A percentile compares a stretch with the other conserved stretches of the same genome.
These are phyloP conservation scores for Maniola jurtina DNA, from an alignment of 1,140 invertebrate species.

Conservation along the genomic window DNA sequence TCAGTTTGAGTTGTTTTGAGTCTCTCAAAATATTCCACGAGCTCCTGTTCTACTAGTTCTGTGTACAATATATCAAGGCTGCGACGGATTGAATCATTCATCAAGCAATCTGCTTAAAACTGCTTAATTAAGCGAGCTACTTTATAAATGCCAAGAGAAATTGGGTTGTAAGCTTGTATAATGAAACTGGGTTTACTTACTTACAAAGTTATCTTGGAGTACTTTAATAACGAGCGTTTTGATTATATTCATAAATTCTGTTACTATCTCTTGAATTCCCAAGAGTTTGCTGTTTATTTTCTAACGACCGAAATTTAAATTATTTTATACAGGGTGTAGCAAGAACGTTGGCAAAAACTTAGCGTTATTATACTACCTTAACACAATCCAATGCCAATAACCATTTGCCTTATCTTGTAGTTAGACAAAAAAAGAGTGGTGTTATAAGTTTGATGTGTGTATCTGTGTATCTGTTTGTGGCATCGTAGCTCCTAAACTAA, in stretches of 20 bases:
- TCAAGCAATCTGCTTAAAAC: constrained; percentile 11
- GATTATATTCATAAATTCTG: not conserved
- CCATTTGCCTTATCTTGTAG: no score
- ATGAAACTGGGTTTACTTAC: not conserved
- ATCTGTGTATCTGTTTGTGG: no score
- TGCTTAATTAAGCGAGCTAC: constrained; percentile 18
- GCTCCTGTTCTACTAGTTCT: not conserved
- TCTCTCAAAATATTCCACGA: not conserved
- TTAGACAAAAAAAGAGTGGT: no score
- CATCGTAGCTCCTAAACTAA: no score
- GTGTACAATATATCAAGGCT: constrained; percentile 6
- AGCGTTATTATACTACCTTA: no score
- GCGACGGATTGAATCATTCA: constrained; percentile 17
- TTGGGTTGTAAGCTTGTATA: constrained; percentile 12
- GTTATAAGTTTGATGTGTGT: no score
- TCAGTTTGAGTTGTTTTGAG: no score
- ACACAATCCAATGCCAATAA: no score
- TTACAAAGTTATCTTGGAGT: not conserved
- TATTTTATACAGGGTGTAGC: no score
- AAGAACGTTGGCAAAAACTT: no score
- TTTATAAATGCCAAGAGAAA: constrained; percentile 11
- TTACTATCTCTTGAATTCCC: not conserved
- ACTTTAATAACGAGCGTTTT: constrained; percentile 8
- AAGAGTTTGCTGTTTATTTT: no score
- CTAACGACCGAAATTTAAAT: no score